Evolutionary conservation across 2,113 vertebrate species (phyloP).

Genomic region (Phyllostomus discolor): DNA sequence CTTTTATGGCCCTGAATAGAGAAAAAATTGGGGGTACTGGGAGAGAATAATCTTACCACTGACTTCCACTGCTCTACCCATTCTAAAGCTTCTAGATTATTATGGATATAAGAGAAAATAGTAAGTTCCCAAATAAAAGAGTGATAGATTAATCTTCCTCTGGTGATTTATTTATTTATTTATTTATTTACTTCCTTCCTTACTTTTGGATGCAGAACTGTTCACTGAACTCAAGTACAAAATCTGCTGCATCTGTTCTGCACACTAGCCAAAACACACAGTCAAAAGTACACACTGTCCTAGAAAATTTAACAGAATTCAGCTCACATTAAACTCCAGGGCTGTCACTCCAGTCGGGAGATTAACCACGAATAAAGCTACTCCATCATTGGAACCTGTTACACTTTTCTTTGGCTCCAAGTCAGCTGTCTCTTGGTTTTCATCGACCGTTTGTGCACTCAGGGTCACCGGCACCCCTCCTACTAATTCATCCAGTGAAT

Average conservation of each 20-base stretch:
- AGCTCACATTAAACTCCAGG: constrained; percentile 83
- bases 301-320: constrained; percentile 37
- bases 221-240: not conserved
- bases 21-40: not conserved
- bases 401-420: constrained; percentile 35
- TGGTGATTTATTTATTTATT: not conserved
- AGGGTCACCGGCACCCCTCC: constrained; percentile 76
- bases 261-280: constrained; percentile 46
- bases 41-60: not conserved
- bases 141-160: not conserved
- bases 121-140: constrained; percentile 1
- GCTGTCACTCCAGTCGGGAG: constrained; percentile 66
- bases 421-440: not conserved
- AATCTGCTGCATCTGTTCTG: not conserved
- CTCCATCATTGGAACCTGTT: constrained; percentile 77
- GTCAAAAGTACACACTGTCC: constrained; percentile 41
- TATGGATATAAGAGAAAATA: not conserved
- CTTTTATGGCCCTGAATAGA: not conserved
- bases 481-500: constrained; percentile 80
- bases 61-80: not conserved
- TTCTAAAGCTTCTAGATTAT: not conserved
- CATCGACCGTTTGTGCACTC: constrained; percentile 47
- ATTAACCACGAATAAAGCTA: constrained; percentile 85
- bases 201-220: not conserved
- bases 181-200: not conserved